Conservation (phyloP, 2,113 vertebrate species). For the Crypturellus undulatus region DNA sequence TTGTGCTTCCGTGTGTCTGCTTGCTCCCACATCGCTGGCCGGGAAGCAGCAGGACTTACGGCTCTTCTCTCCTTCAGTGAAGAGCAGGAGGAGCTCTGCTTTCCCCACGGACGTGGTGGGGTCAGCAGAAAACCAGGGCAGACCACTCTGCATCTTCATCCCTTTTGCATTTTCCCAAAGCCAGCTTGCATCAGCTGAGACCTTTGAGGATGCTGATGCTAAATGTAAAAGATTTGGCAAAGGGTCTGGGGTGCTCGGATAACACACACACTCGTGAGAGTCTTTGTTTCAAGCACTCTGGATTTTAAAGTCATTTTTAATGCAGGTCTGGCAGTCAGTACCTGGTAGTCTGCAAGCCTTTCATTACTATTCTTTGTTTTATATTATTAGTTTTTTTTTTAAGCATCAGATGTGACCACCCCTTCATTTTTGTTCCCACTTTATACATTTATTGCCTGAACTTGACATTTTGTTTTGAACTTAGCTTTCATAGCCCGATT, state of each 20-base stretch:
- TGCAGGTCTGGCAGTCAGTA: background rate
- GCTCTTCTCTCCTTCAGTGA: background rate
- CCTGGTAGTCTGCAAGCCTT: background rate
- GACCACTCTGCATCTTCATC: rapidly evolving
- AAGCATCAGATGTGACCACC: background rate
- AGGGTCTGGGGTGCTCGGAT: background rate
- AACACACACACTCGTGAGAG: background rate
- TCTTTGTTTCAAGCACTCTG: background rate
- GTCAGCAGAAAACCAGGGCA: background rate
- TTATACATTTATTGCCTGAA: background rate
- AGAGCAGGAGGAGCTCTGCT: background rate
- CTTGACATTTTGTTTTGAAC: background rate
- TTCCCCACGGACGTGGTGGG: rapidly evolving
- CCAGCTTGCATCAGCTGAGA: background rate
- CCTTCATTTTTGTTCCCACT: background rate
- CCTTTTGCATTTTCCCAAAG: background rate
- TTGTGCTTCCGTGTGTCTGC: background rate
- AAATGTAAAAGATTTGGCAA: background rate
- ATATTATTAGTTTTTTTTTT: background rate
- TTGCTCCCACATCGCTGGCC: rapidly evolving
- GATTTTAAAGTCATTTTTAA: background rate
- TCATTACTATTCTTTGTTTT: background rate
- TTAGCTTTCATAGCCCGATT: background rate
- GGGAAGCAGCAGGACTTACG: background rate
- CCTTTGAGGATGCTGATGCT: background rate